phyloP scores from a whole-genome alignment of 2,113 vertebrate species.

The Pachyramphus minor region DNA sequence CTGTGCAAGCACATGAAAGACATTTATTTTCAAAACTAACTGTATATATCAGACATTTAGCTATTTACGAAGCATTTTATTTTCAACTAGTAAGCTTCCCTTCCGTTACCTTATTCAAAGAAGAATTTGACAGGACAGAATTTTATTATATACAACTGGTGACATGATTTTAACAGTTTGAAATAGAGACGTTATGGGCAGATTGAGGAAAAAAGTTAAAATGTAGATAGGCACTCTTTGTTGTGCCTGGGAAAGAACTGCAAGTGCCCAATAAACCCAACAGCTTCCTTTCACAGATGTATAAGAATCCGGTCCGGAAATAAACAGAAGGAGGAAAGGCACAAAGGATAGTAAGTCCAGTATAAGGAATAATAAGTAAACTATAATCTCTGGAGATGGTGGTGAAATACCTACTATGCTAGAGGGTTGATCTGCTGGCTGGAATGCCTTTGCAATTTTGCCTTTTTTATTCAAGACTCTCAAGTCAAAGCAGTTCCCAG shows the following conservation, averaged over 20 bases:
- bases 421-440: not conserved
- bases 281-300: not conserved
- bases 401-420: not conserved
- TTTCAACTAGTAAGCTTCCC: not conserved
- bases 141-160: not conserved
- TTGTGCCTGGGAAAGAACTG: not conserved
- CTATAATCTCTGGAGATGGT: not conserved
- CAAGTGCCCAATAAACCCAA: not conserved
- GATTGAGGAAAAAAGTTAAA: not conserved
- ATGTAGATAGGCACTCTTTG: not conserved
- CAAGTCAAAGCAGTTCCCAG: not conserved
- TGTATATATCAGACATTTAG: not conserved
- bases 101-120: not conserved
- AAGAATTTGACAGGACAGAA: not conserved
- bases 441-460: not conserved
- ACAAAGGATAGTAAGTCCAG: not conserved
- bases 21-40: not conserved
- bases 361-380: not conserved
- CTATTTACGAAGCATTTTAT: not conserved
- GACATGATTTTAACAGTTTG: not conserved
- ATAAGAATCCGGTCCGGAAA: accelerated
- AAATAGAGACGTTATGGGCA: not conserved
- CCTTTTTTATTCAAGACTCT: not conserved
- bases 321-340: not conserved
- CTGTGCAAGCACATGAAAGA: not conserved